These are phyloP conservation scores for Cathartes aura DNA, from an alignment of 2,113 vertebrate genomes.

Conservation along the genomic window DNA sequence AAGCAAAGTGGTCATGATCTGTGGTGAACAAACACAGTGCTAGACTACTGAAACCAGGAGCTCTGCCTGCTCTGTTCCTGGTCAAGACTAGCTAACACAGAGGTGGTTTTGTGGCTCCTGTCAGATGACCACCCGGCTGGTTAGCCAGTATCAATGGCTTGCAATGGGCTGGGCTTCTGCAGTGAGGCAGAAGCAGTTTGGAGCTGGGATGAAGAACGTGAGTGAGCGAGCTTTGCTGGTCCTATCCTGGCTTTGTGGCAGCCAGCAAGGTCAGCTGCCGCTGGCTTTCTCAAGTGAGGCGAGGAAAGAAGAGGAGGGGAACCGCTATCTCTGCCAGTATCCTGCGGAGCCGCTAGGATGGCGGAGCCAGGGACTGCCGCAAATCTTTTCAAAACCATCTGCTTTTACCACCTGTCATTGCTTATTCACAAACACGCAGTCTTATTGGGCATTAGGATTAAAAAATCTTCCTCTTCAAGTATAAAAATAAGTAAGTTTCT, in stretches of 20 bases:
- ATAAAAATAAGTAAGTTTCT: neutral
- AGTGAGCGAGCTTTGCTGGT: neutral
- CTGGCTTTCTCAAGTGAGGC: neutral
- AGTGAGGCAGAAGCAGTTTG: neutral
- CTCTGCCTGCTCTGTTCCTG: neutral
- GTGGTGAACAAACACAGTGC: neutral
- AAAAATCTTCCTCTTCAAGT: neutral
- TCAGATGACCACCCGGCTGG: accelerated
- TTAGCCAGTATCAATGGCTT: accelerated
- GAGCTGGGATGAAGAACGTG: neutral
- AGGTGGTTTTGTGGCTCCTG: neutral
- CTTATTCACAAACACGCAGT: neutral
- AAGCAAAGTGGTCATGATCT: neutral
- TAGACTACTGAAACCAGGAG: neutral
- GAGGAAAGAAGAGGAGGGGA: neutral
- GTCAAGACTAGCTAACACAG: neutral
- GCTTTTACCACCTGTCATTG: conserved; percentile 58
- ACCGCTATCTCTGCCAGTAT: neutral
- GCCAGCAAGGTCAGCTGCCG: neutral
- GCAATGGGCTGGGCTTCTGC: neutral
- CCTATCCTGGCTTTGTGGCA: neutral
- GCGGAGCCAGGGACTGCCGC: neutral
- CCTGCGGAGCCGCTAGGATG: neutral
- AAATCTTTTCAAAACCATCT: conserved; percentile 54
- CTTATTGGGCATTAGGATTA: neutral